Conservation (phyloP, 1,140 invertebrate genomes). For the Proctacanthus coquilletti region DNA sequence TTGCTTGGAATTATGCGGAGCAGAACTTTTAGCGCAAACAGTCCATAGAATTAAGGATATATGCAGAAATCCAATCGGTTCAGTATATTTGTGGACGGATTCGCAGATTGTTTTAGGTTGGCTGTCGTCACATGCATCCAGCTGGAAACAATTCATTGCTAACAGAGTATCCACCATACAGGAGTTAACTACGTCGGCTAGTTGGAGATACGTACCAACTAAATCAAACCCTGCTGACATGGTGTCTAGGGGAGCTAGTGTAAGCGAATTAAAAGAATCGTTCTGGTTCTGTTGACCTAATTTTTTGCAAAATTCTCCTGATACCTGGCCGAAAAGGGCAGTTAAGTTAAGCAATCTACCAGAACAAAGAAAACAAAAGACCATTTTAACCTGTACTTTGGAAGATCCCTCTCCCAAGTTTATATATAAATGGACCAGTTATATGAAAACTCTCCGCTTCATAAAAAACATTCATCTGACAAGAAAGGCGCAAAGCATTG, state of each 20-base stretch:
- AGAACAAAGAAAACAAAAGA: too few relatives aligned
- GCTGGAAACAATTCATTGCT: constrained; percentile 14
- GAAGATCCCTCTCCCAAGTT: too few relatives aligned
- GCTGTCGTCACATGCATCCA: constrained; percentile 2
- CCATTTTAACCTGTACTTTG: too few relatives aligned
- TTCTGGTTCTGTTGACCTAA: constrained; percentile 21
- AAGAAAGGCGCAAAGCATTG: too few relatives aligned
- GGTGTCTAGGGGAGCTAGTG: constrained; percentile 3
- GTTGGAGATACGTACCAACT: constrained; percentile 15
- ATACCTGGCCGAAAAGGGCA: neutral
- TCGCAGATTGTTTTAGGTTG: constrained; percentile 7
- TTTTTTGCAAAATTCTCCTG: neutral
- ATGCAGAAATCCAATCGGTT: neutral
- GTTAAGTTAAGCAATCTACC: neutral
- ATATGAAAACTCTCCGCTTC: too few relatives aligned
- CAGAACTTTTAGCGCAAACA: too few relatives aligned
- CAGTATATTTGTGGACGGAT: constrained; percentile 1
- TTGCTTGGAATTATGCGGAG: too few relatives aligned
- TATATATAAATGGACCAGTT: too few relatives aligned
- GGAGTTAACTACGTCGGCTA: constrained; percentile 5
- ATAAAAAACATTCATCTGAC: too few relatives aligned
- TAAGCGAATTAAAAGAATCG: constrained; percentile 10
- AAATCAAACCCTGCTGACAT: constrained; percentile 13
- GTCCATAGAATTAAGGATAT: too few relatives aligned
- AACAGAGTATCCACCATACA: constrained; percentile 16